Base-by-base conservation (phyloP, 2,888 invertebrate species). In the Pediacus dermestoides region DNA sequence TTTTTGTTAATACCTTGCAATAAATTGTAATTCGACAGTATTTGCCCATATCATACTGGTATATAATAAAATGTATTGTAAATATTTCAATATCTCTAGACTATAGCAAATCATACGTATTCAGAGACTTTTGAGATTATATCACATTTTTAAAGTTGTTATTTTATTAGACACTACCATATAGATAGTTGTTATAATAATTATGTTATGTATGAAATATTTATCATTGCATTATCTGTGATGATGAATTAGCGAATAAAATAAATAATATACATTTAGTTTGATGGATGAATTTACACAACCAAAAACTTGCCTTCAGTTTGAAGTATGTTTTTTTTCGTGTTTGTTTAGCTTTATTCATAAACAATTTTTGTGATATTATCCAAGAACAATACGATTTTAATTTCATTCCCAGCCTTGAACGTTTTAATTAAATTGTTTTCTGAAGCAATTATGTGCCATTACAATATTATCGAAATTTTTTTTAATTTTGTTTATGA, bases 1-100 rank as follows among this genome's bases (percentile, higher is more conserved):
- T 53, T 53, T 49, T 55, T 47, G 45, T 44, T n/a, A n/a, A n/a
- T 49, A 42, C 48, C 50, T 46, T 48, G 45, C 43, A n/a, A n/a
- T n/a, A n/a, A n/a, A n/a, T n/a, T n/a, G n/a, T n/a, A n/a, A n/a
- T n/a, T n/a, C n/a, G n/a, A n/a, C n/a, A n/a, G 50, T 52, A 52
- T 53, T 50, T 48, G 38, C 39, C 47, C 44, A 44, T 47, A 40
- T 46, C 44, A 49, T 46, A 47, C 48, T 46, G 49, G 48, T 44
- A 42, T 40, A 37, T n/a, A n/a, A n/a, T n/a, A 41, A 28, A 38
- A 31, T 35, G 33, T 46, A 38, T 44, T 46, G 48, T 51, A 48
- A 36, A 51, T 48, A 49, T 42, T 44, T 28, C 35, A 43, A 38
- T 39, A 46, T 44, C 44, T 39, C 36, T 30, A 22, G 37, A 43